A percentile compares a stretch with the other conserved stretches of the same genome.
Conservation (phyloP, 2,113 vertebrate genomes). For the Brachirus orientalis region DNA sequence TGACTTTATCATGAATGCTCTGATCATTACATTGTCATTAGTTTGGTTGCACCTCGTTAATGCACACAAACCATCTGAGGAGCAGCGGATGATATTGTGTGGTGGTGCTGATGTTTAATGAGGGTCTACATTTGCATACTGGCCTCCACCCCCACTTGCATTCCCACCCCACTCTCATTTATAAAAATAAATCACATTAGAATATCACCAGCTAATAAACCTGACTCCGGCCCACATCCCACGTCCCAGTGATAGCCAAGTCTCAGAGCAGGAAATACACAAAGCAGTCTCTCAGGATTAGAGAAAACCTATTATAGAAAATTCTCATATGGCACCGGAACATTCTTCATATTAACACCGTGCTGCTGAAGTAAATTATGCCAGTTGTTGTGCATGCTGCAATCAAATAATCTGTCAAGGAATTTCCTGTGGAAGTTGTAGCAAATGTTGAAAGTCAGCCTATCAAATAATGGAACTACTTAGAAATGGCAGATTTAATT, state of each 20-base stretch:
- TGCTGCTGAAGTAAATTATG: conserved; percentile 63
- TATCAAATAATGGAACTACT: conserved; percentile 53
- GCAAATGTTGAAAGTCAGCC: conserved; percentile 58
- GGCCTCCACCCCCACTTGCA: conserved; percentile 77
- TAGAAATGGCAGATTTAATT: conserved; percentile 69
- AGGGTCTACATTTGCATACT: conserved; percentile 80
- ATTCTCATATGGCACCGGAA: conserved; percentile 62
- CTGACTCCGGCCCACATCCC: conserved; percentile 73
- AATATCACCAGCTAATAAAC: conserved; percentile 79
- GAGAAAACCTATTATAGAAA: conserved; percentile 71
- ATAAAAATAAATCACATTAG: conserved; percentile 82
- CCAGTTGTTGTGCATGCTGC: conserved; percentile 59
- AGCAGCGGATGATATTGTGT: conserved; percentile 75
- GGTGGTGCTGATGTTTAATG: conserved; percentile 78
- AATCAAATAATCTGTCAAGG: conserved; percentile 64
- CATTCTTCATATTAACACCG: conserved; percentile 68
- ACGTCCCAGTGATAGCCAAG: conserved; percentile 67
- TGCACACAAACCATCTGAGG: conserved; percentile 70
- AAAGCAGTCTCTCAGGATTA: conserved; percentile 69
- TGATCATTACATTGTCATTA: conserved; percentile 81
- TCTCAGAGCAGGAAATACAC: conserved; percentile 74
- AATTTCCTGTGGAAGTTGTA: conserved; percentile 60
- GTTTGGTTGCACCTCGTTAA: conserved; percentile 77
- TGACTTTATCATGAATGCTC: conserved; percentile 70
- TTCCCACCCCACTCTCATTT: conserved; percentile 75